Evolutionary conservation across 2,888 invertebrate species (phyloP), one percentile per base, ranked within the genome.

Genomic region (Choreutis nemorana): DNA sequence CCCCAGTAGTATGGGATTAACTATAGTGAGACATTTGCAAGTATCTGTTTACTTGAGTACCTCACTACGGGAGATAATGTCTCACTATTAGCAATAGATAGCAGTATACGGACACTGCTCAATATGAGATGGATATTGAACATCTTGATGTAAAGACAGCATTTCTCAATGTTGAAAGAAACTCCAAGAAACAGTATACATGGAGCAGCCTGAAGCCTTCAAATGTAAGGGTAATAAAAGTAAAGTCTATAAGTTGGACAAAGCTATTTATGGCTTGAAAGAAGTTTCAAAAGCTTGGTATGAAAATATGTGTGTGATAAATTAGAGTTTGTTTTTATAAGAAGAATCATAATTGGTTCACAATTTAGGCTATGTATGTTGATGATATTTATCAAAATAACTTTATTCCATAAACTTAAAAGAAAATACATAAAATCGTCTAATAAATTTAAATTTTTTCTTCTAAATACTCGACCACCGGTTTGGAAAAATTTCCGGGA

Each of bases 141-240:
- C 41, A 42, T 14, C 13, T 42, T 3, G 38, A n/a, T n/a, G 40
- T 42, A 2, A 36, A 31, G 14, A 40, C 40, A n/a, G 38, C 38
- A n/a, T 42, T 42, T 24, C 21, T 42, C 5, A 36, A 42, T 31
- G 37, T 40, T 4, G 29, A n/a, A n/a, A n/a, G n/a, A n/a, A 35
- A 7, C 22, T 40, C 3, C 5, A 31, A 6, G 38, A 40, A 31
- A 14, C 21, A 1, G 25, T 42, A 10, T 33, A 30, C 13, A 39
- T 42, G 38, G 33, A 34, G 18, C 34, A 35, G 15, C 42, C 42
- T 23, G 34, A 33, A 8, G 36, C 33, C 14, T 36, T 41, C 28
- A 26, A 31, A 9, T n/a, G 21, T 20, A 11, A 32, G 21, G 22
- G 22, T 5, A 21, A 34, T 9, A 21, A 27, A 21, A 13, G 26